Conservation (phyloP, 2,888 invertebrate species). For the Chaetogeoica ovagalla region DNA sequence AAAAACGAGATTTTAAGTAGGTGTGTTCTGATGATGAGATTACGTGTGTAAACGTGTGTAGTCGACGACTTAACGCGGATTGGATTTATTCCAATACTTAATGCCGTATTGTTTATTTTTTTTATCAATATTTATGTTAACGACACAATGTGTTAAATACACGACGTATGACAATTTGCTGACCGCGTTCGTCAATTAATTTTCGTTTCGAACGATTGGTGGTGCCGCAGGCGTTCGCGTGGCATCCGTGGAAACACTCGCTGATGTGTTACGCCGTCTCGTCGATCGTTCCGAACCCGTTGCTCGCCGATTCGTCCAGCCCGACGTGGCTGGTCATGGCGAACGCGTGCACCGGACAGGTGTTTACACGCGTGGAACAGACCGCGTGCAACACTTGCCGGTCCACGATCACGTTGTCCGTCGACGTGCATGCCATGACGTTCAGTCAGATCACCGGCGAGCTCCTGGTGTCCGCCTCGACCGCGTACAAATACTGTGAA, state of each 20-base stretch:
- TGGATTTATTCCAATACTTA: no score
- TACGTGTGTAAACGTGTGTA: no score
- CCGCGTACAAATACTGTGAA: slow-evolving; percentile 9
- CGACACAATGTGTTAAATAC: no score
- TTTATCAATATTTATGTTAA: no score
- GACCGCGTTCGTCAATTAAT: no score
- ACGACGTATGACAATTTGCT: no score
- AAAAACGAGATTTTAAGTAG: no score
- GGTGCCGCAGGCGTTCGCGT: slow-evolving; percentile 23
- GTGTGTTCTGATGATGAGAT: no score
- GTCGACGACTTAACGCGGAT: no score
- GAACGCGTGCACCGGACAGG: slow-evolving; percentile 37
- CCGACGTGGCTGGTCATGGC: slow-evolving; percentile 37
- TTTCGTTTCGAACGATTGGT: no score
- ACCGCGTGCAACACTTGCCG: slow-evolving; percentile 12
- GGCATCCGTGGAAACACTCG: slow-evolving; percentile 49
- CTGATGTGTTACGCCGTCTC: slow-evolving; percentile 43
- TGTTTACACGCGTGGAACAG: slow-evolving; percentile 34
- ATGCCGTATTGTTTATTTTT: no score
- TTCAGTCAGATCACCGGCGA: slow-evolving; percentile 45
- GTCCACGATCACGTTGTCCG: not conserved
- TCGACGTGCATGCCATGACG: slow-evolving; percentile 34
- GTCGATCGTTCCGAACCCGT: not conserved
- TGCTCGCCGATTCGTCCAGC: not conserved
- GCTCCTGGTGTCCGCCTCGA: slow-evolving; percentile 27